phyloP scores from a whole-genome alignment of 2,113 vertebrate genomes.

The Romanogobio albipinnatus region DNA sequence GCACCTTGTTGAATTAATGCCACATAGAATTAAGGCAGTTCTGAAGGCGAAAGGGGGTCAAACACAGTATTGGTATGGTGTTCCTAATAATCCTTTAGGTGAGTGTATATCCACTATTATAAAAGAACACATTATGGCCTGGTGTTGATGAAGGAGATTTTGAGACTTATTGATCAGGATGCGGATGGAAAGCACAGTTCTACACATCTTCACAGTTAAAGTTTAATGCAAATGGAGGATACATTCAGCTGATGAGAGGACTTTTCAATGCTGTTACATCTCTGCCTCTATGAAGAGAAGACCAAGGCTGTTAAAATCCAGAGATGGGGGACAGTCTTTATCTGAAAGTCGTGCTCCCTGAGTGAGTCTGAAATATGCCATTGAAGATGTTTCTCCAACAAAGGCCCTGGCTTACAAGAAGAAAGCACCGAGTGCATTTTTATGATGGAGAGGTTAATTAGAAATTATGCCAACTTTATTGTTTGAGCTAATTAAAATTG shows the following conservation, averaged over 20 bases:
- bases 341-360: slow-evolving; percentile 1
- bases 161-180: background rate
- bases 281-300: background rate
- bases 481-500: slow-evolving; percentile 68
- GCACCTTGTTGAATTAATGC: too few species aligned
- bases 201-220: background rate
- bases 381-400: slow-evolving; percentile 41
- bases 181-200: background rate
- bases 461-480: slow-evolving; percentile 50
- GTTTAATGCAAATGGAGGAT: background rate
- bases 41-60: too few species aligned
- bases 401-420: slow-evolving; percentile 30
- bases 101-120: too few species aligned
- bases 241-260: background rate
- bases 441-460: slow-evolving; percentile 43
- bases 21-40: too few species aligned
- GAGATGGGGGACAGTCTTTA: slow-evolving; percentile 27
- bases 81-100: too few species aligned
- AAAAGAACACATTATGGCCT: background rate
- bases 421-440: background rate
- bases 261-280: slow-evolving; percentile 27
- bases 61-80: too few species aligned
- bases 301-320: background rate
- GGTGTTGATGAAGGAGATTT: background rate
- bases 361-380: slow-evolving; percentile 6